Evolutionary conservation across 2,888 invertebrate species (phyloP).

Genomic region (Prosopocoilus inquinatus): DNA sequence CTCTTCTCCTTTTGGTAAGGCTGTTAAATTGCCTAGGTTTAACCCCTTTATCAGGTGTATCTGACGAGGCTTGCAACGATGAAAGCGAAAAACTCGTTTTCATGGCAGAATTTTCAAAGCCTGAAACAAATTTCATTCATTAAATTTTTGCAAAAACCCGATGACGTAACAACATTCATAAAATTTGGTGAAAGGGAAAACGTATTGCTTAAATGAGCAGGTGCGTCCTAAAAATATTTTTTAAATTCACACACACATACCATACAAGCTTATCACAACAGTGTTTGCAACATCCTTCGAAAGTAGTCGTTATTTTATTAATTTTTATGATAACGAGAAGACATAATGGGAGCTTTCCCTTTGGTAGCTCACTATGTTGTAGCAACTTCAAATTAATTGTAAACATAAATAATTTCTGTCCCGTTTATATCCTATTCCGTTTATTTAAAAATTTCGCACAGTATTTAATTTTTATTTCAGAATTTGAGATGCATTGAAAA

Average conservation of each 20-base stretch:
- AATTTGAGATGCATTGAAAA: too few species aligned
- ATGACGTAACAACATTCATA: not conserved
- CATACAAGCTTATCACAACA: not conserved
- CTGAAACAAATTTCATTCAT: conserved; percentile 46
- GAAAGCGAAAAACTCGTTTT: conserved; percentile 81
- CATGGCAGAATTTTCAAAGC: conserved; percentile 67
- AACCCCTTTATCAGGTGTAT: conserved; percentile 52
- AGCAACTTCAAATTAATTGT: too few species aligned
- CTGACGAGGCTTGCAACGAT: conserved; percentile 66
- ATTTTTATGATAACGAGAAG: too few species aligned
- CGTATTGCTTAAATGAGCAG: not conserved
- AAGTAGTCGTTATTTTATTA: not conserved
- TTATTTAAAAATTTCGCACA: too few species aligned
- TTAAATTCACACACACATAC: not conserved
- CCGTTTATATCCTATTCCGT: too few species aligned
- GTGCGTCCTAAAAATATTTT: too few species aligned
- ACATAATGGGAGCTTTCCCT: too few species aligned
- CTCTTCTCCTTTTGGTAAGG: conserved; percentile 68
- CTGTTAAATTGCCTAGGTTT: conserved; percentile 80
- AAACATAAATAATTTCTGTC: too few species aligned
- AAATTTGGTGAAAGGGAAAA: not conserved
- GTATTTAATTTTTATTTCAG: too few species aligned
- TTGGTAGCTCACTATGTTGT: too few species aligned
- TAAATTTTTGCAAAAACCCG: not conserved
- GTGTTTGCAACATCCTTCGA: not conserved